Conservation (phyloP, 2,797 vertebrate genomes). For the Spatula versicolor region DNA sequence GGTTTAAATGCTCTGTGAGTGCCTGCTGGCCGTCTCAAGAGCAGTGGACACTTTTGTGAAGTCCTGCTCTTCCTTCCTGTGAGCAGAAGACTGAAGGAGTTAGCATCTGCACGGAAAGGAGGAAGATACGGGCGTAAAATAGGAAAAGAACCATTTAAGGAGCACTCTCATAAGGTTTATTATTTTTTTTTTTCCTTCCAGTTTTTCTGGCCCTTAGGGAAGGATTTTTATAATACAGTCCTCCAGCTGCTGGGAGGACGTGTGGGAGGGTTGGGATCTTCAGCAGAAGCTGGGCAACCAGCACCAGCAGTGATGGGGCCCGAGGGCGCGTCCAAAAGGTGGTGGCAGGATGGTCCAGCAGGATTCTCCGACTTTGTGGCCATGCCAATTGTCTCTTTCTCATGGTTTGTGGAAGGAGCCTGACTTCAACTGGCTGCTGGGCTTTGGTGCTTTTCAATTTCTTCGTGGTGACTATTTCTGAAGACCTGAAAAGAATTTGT, state of each 20-base stretch:
- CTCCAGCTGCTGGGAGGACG: background rate
- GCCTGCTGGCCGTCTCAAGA: background rate
- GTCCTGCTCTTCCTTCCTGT: background rate
- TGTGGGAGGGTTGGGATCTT: background rate
- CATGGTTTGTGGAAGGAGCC: background rate
- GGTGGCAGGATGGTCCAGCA: background rate
- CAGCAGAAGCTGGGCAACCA: background rate
- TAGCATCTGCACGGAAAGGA: background rate
- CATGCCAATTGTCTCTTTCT: background rate
- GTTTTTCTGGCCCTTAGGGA: background rate
- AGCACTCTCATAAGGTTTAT: background rate
- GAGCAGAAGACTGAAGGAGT: background rate
- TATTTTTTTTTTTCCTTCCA: background rate
- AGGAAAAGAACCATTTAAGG: background rate
- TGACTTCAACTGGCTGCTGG: background rate
- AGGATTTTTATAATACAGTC: background rate
- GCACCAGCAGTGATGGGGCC: background rate
- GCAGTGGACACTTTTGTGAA: background rate
- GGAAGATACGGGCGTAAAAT: background rate
- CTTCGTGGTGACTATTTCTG: background rate
- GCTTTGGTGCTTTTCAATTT: background rate
- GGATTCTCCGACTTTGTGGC: background rate
- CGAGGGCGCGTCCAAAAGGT: background rate
- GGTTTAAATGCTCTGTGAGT: background rate
- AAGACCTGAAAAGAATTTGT: background rate